Evolutionary conservation across 1,140 invertebrate species (phyloP), one percentile per base, ranked within the genome.

Genomic region (Drosophila nigrodunni): DNA sequence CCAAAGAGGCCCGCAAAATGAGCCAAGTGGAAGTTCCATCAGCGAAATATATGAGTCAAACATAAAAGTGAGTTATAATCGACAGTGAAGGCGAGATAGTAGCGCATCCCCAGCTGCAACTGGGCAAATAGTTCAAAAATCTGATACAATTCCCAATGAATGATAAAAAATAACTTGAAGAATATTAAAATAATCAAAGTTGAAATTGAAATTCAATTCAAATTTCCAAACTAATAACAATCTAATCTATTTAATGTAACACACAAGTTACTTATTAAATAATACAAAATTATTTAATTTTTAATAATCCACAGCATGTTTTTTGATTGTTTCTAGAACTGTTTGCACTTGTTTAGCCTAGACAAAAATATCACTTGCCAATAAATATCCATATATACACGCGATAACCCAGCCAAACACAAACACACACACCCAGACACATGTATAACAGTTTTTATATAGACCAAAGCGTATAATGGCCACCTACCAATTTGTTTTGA

Each of bases 401-500:
- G 44, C 25, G 15, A 52, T 15, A 25, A 30, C 25, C 25, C 25
- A 25, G 11, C 62, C 15, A 67, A n/a, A 52, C 43, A 8, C 35
- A 59, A 21, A 64, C 21, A 37, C 9, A 18, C 21, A 41, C 21
- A 49, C 21, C 13, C 39, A 18, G 15, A 37, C 30, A 44, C 18
- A 21, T 37, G 37, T 66, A 41, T 47, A 18, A 10, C 4, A 3
- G 41, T 43, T 15, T 30, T 49, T 72, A 72, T 66, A 50, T 67
- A 74, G 57, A 69, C 55, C 71, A 55, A 61, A 49, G 41, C 39
- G 55, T 74, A 49, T 57, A 74, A 62, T 69, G 64, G 78, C 80
- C 82, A 85, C 82, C 82, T 85, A 85, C 82, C 82, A 85, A 85
- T 85, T 85, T 85, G 46, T 68, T 78, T 74, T 75, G 82, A 85